Conservation (phyloP, 2,888 invertebrate genomes). For the Dicranocentrus wangi region DNA sequence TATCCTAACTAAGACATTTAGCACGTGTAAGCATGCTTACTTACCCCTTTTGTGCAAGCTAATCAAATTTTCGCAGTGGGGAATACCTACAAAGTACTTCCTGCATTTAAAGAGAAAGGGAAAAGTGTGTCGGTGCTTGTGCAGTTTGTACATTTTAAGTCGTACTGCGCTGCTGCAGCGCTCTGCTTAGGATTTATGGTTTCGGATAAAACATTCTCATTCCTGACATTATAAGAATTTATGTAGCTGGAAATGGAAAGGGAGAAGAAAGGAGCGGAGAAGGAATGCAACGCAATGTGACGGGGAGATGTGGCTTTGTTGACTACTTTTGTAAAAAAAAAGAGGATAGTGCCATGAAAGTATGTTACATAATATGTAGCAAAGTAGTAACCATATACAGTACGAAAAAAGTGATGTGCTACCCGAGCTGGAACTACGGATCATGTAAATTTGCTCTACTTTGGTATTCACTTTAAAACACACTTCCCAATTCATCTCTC, state of each 20-base stretch:
- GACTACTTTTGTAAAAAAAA: too few species aligned
- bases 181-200: slow-evolving; percentile 41
- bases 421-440: background rate
- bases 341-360: too few species aligned
- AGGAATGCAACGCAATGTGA: slow-evolving; percentile 17
- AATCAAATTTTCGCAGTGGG: slow-evolving; percentile 12
- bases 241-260: slow-evolving; percentile 27
- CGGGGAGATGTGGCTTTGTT: background rate
- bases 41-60: slow-evolving; percentile 9
- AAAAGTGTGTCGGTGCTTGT: background rate
- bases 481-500: slow-evolving; percentile 3
- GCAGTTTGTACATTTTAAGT: background rate
- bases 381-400: too few species aligned
- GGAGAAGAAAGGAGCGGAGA: slow-evolving; percentile 12
- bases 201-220: slow-evolving; percentile 23
- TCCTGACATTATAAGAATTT: slow-evolving; percentile 24
- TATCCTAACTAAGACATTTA: background rate
- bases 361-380: too few species aligned
- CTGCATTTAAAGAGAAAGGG: background rate
- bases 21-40: background rate
- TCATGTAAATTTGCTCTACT: slow-evolving; percentile 11
- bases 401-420: background rate
- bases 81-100: slow-evolving; percentile 1
- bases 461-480: background rate
- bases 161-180: background rate